phyloP scores from a whole-genome alignment of 1,140 invertebrate species.

The Stegodyphus mimosarum region DNA sequence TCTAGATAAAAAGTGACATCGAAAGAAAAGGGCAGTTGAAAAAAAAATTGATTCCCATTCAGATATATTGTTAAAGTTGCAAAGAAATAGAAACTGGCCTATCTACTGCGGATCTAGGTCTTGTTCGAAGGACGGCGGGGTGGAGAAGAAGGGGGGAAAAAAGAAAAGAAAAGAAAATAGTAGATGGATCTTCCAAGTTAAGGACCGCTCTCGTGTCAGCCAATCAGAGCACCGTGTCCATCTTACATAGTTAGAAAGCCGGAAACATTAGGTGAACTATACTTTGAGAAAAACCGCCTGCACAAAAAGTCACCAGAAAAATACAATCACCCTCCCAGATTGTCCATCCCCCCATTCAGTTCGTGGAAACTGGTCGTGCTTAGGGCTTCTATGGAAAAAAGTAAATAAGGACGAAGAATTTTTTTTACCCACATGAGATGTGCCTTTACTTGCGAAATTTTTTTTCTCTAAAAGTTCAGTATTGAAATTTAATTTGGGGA shows the following conservation, averaged over 20 bases:
- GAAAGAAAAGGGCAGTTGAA: no score
- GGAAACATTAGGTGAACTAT: constrained; percentile 18
- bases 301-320: not conserved
- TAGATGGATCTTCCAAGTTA: not conserved
- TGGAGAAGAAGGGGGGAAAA: not conserved
- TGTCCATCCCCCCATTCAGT: not conserved
- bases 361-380: constrained; percentile 21
- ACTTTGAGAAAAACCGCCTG: constrained; percentile 14
- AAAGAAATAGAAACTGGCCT: no score
- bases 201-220: not conserved
- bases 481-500: no score
- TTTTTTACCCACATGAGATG: no score
- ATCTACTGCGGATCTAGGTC: no score
- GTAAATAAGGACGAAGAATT: not conserved
- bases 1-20: no score
- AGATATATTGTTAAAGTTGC: no score
- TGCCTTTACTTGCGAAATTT: no score
- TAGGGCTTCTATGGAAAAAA: constrained; percentile 9
- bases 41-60: no score
- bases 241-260: not conserved
- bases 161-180: not conserved
- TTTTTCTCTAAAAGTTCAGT: no score
- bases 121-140: no score
- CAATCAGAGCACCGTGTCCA: not conserved
- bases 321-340: not conserved